Evolutionary conservation across 2,113 vertebrate species (phyloP).

Genomic region (Poeciliopsis prolifica): DNA sequence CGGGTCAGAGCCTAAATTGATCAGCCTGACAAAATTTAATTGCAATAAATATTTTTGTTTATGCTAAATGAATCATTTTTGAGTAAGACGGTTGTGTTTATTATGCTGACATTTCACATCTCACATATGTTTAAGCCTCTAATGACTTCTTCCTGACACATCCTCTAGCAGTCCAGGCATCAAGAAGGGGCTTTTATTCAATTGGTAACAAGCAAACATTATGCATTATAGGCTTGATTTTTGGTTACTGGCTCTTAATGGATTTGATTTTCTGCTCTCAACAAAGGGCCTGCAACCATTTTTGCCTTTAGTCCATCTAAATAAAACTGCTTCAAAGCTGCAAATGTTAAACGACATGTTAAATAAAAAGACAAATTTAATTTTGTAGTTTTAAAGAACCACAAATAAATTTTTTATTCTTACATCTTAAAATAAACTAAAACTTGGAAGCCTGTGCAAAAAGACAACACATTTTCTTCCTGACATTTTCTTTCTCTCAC

Average conservation of each 20-base stretch:
- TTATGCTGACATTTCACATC: neutral
- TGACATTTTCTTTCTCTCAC: no score
- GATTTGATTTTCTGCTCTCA: neutral
- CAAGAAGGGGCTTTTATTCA: neutral
- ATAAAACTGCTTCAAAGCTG: no score
- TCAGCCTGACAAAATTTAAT: neutral
- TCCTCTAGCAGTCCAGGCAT: neutral
- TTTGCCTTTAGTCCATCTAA: no score
- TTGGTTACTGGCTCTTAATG: neutral
- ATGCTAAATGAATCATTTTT: neutral
- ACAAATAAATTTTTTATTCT: no score
- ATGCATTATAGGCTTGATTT: neutral
- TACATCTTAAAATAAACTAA: no score
- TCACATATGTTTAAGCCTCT: neutral
- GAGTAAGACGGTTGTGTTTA: neutral
- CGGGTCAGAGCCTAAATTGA: neutral
- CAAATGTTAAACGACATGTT: no score
- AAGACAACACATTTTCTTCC: no score
- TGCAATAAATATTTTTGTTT: neutral
- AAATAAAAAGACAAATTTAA: no score
- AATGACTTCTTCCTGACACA: neutral
- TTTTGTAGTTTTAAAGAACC: no score
- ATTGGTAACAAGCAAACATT: neutral
- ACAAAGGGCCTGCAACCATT: no score
- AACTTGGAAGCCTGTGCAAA: no score